phyloP scores from a whole-genome alignment of 2,888 invertebrate species.

The Catocala fraxini region DNA sequence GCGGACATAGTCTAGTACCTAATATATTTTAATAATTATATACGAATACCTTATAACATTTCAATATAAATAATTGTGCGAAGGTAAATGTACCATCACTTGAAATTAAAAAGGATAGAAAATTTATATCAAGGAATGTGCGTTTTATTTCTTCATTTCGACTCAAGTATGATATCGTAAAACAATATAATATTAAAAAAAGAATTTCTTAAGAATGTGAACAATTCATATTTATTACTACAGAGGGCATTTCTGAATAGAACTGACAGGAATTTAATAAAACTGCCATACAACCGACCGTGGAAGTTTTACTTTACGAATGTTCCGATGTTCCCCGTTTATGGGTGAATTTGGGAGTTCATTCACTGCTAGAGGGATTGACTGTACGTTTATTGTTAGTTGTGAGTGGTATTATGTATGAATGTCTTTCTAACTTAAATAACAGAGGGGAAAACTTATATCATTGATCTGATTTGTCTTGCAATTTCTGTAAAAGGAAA shows the following conservation, averaged over 20 bases:
- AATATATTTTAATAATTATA: too few relatives aligned
- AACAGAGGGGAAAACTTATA: not conserved
- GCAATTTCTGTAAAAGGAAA: constrained; percentile 2
- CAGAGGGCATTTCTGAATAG: constrained; percentile 10
- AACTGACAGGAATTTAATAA: constrained; percentile 40
- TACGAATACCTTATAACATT: too few relatives aligned
- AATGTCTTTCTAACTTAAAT: not conserved
- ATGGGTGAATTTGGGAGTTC: constrained; percentile 32
- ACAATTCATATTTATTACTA: constrained; percentile 21
- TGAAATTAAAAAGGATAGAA: too few relatives aligned
- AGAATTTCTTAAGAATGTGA: constrained; percentile 14
- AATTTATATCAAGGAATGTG: too few relatives aligned
- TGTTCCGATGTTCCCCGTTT: constrained; percentile 20
- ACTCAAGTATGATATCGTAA: not conserved
- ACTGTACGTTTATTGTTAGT: constrained; percentile 11
- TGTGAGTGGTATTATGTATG: constrained; percentile 6
- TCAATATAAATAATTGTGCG: too few relatives aligned
- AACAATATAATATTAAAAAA: not conserved
- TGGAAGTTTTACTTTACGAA: constrained; percentile 29
- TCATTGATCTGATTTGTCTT: constrained; percentile 6
- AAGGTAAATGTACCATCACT: too few relatives aligned
- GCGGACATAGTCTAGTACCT: too few relatives aligned
- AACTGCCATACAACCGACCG: constrained; percentile 16
- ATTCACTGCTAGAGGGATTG: constrained; percentile 23
- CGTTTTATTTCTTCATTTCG: too few relatives aligned